Evolutionary conservation across 1,140 invertebrate genomes (phyloP), one percentile per base, ranked within the genome.

Genomic region (Drosophila serrata): DNA sequence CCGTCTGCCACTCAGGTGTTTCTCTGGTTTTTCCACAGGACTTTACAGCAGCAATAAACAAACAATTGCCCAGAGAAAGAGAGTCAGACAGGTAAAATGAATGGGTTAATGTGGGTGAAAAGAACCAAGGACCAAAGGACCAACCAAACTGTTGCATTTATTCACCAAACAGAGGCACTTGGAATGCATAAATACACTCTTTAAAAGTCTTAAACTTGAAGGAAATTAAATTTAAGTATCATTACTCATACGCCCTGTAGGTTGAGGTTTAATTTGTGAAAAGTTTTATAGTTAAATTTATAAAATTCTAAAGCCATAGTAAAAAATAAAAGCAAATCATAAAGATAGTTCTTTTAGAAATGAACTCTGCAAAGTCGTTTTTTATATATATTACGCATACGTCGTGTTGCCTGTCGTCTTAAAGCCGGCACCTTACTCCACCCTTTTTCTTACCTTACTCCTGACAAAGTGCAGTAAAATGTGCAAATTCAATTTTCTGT

Each of bases 401-500:
- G 62, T 31, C 65, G 15, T 68, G 72, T 87, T 79, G 70, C 31
- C 57, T 76, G 82, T 48, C 79, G 67, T 24, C 75, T 88, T 88
- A 45, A 81, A 65, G 81, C 6, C 9, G 13, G 4, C 1, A n/a
- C 8, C 17, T 11, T 6, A n/a, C n/a, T 8, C 40, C 56, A 22
- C 35, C 29, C 35, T 40, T 76, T 9, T 3, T 33, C 56, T 31
- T 70, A 80, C 43, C 13, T 24, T 19, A 6, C 43, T 24, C 12
- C 42, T 0, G 67, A 79, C 59, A 75, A 81, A 81, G 62, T 86
- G 84, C 84, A 87, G 76, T 67, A 87, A 87, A 77, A 87, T 88
- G 84, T 87, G 85, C 76, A 87, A 87, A 88, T 88, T 87, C 45
- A 81, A 87, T 87, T 88, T 88, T 80, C 73, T 74, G 70, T 76